Conservation (phyloP, 2,797 vertebrate genomes). For the Coccyzus lansbergi region DNA sequence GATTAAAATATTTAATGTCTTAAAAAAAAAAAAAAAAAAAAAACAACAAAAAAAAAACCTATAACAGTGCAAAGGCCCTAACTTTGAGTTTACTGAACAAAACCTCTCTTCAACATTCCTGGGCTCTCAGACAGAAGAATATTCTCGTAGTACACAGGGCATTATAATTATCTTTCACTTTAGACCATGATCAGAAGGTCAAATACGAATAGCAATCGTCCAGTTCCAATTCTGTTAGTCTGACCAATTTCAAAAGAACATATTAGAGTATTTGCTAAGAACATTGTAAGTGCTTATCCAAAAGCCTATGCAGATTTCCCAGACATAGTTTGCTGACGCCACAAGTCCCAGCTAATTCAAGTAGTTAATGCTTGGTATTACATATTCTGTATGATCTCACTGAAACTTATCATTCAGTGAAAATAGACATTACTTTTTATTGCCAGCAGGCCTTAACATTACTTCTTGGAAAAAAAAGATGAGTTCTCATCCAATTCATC, state of each 20-base stretch:
- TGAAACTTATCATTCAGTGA: neutral
- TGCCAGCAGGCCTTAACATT: neutral
- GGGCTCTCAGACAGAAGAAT: neutral
- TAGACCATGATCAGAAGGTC: neutral
- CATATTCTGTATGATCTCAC: neutral
- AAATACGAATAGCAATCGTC: neutral
- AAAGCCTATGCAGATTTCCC: constrained; percentile 28
- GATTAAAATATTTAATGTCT: neutral
- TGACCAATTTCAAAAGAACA: neutral
- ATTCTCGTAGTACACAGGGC: neutral
- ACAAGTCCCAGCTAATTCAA: neutral
- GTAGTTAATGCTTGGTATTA: neutral
- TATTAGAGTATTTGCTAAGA: constrained; percentile 17
- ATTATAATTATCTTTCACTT: neutral
- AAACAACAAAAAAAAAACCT: neutral
- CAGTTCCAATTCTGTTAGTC: neutral
- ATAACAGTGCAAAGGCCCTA: neutral
- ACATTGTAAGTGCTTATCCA: neutral
- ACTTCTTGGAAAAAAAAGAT: neutral
- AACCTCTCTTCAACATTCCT: neutral
- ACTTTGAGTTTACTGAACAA: neutral
- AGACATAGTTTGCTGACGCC: neutral
- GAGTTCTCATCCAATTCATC: neutral
- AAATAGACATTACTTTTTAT: neutral
- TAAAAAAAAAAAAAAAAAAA: neutral